These are phyloP conservation scores for Pinna nobilis DNA, from an alignment of 1,140 invertebrate genomes.

Conservation along the genomic window DNA sequence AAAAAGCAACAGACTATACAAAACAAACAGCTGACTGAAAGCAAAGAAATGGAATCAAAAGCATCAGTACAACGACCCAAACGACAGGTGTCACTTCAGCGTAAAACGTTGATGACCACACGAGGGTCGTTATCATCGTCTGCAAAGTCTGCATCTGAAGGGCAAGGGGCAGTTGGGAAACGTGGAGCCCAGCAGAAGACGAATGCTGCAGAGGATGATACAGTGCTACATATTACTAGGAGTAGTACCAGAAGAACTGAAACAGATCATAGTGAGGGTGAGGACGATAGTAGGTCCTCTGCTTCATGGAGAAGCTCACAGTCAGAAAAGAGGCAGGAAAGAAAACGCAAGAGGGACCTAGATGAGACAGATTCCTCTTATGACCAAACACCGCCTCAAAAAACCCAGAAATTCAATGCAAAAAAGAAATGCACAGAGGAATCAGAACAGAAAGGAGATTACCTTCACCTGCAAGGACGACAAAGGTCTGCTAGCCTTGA, in stretches of 20 bases:
- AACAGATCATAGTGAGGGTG: neutral
- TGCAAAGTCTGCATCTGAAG: too few relatives aligned
- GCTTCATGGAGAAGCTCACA: too few relatives aligned
- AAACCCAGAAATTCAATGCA: neutral
- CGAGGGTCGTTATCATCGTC: neutral
- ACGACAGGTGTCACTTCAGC: too few relatives aligned
- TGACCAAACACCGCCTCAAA: too few relatives aligned
- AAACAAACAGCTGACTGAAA: slow-evolving; percentile 38
- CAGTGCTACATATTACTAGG: neutral
- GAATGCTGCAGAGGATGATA: too few relatives aligned
- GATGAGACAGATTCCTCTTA: neutral
- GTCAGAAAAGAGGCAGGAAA: neutral
- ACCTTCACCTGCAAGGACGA: neutral
- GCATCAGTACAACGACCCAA: too few relatives aligned
- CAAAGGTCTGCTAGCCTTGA: slow-evolving; percentile 32
- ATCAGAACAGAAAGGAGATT: neutral
- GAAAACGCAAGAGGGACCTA: slow-evolving; percentile 1
- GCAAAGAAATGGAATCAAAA: too few relatives aligned
- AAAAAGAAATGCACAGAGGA: neutral
- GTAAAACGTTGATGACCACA: neutral
- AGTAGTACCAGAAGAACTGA: neutral
- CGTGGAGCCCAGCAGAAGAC: neutral
- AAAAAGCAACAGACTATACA: slow-evolving; percentile 52
- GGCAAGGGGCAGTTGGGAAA: neutral
- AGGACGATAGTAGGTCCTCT: neutral